Conservation (phyloP, 92 coral and sea anemone species). For the Hydrozoanthus gracilis region DNA sequence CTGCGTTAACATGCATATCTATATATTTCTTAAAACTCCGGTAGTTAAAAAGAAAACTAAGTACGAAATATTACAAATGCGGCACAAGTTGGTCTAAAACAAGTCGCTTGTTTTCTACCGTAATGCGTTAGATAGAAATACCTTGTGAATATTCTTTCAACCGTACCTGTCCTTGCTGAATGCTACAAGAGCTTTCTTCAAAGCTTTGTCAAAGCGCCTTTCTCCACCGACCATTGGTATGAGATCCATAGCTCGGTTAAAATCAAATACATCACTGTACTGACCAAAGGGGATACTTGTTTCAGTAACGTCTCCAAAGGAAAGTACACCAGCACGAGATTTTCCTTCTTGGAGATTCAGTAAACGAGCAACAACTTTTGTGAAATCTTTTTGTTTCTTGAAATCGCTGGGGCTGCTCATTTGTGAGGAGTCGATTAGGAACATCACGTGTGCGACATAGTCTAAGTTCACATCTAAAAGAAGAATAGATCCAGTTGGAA, state of each 20-base stretch:
- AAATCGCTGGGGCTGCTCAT: constrained; percentile 27
- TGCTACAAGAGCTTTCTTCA: constrained; percentile 37
- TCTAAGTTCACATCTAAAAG: constrained; percentile 30
- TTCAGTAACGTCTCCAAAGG: constrained; percentile 40
- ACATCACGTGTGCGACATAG: constrained; percentile 37
- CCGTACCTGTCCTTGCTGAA: constrained; percentile 40
- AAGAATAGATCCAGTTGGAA: neutral
- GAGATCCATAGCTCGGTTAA: constrained; percentile 37
- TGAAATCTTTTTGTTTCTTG: constrained; percentile 32
- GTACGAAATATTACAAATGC: too few species aligned
- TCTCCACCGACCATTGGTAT: constrained; percentile 41
- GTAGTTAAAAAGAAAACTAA: too few species aligned
- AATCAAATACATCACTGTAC: constrained; percentile 33
- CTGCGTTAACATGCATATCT: too few species aligned
- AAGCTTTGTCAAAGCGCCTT: constrained; percentile 41
- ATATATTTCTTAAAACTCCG: too few species aligned
- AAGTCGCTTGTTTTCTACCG: neutral
- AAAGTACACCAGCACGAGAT: constrained; percentile 40
- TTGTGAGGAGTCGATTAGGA: constrained; percentile 41
- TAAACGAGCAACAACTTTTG: constrained; percentile 42
- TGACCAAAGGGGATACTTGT: constrained; percentile 40
- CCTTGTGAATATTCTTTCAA: neutral
- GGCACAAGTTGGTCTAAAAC: too few species aligned
- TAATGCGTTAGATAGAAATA: neutral
- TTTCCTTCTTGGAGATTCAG: constrained; percentile 39